Evolutionary conservation across 2,113 vertebrate species (phyloP).

Genomic region (Corydoras sp.): DNA sequence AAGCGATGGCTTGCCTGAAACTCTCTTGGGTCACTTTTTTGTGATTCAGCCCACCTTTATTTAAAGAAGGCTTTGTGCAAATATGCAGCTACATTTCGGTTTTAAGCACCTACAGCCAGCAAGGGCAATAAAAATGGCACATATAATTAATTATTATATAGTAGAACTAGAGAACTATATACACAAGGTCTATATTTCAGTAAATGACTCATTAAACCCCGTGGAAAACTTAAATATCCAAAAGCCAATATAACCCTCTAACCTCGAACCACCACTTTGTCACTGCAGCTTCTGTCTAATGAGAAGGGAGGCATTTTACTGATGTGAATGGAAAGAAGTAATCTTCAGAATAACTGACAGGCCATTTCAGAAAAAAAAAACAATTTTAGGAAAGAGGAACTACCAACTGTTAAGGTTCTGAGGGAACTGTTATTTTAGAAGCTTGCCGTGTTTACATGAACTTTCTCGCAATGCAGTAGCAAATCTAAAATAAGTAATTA

Average conservation of each 20-base stretch:
- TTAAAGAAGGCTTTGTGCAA: conserved; percentile 18
- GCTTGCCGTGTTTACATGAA: too few species aligned
- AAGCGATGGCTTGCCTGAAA: conserved; percentile 5
- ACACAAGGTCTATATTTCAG: conserved; percentile 19
- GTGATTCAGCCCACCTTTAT: neutral
- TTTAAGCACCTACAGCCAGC: neutral
- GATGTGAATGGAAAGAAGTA: too few species aligned
- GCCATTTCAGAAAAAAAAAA: too few species aligned
- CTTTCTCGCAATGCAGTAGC: too few species aligned
- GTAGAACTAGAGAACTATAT: neutral
- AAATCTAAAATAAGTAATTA: too few species aligned
- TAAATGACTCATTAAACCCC: conserved; percentile 1
- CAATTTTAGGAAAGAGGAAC: too few species aligned
- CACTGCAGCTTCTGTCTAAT: too few species aligned
- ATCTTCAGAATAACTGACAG: too few species aligned
- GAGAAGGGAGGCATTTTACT: too few species aligned
- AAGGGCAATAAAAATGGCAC: conserved; percentile 7
- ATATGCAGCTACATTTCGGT: neutral
- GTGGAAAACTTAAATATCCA: neutral
- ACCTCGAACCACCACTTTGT: neutral
- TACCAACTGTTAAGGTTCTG: too few species aligned
- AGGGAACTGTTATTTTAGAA: too few species aligned
- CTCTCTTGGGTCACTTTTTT: conserved; percentile 2
- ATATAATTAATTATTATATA: conserved; percentile 16
- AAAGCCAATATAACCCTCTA: neutral